Evolutionary conservation across 1,140 invertebrate species (phyloP), one percentile per base, ranked within the genome.

Genomic region (Drosophila kepulauana): DNA sequence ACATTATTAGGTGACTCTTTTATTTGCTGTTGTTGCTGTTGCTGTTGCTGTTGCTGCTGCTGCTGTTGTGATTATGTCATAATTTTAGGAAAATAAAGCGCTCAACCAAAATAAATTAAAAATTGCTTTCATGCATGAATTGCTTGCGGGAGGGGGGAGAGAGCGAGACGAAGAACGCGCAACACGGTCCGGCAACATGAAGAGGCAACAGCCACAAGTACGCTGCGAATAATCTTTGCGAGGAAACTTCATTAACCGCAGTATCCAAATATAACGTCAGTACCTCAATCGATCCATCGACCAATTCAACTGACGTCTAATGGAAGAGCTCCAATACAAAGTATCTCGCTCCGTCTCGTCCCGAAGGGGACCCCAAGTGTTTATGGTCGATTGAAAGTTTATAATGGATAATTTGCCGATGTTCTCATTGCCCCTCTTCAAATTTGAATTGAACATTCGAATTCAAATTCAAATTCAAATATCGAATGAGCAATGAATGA

Each of bases 21-120:
- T 64, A n/a, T 59, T 46, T 58, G 57, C 62, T 64, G 66, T 35
- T 75, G 66, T 30, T 69, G 67, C n/a, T 66, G 65, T 2, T 78
- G 79, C n/a, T 16, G 16, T 16, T 72, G 28, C 35, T 66, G 63
- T 7, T 71, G 69, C 16, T 75, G 51, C 25, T 43, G 61, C 41
- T 79, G 63, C 59, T 56, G 59, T 46, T 81, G 86, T 72, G 84
- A 89, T 89, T 89, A 89, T 89, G 85, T 90, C 85, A 89, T 89
- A 89, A 89, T 89, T 90, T 89, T 89, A 90, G 86, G 78, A 90
- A 90, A 88, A 86, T 89, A 57, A 89, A 90, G 79, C 85, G 85
- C 81, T 89, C 72, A 89, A 88, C 85, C 85, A 89, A 89, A 89
- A 85, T 89, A 89, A 89, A 90, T 89, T 90, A 90, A 89, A 89